Percentiles rank a stretch among this genome's conserved stretches.
Evolutionary conservation across 2,113 vertebrate species (phyloP).

Genomic region (Pseudopipra pipra): DNA sequence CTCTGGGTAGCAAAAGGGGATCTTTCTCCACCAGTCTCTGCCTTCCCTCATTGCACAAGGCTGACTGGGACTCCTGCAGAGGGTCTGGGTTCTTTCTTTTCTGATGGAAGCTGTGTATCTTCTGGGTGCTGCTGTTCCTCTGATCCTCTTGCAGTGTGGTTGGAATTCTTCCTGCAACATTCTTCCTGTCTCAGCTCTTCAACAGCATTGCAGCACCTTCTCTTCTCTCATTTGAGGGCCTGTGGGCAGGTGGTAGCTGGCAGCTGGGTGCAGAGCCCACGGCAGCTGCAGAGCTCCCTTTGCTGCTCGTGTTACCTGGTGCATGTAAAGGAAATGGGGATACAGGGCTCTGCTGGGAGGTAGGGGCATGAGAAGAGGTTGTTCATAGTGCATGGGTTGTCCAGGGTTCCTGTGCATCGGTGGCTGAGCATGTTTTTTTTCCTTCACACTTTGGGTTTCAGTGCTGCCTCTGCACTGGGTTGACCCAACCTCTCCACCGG

Average conservation of each 20-base stretch:
- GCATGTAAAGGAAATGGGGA: accelerated
- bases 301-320: background rate
- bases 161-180: background rate
- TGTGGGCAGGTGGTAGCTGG: background rate
- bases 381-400: background rate
- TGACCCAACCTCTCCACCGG: background rate
- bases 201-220: background rate
- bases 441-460: accelerated
- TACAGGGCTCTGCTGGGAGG: background rate
- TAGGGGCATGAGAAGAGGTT: background rate
- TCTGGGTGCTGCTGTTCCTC: background rate
- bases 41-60: background rate
- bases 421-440: background rate
- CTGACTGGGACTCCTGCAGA: background rate
- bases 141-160: background rate
- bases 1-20: background rate
- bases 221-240: background rate
- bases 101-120: background rate
- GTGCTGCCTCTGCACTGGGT: background rate
- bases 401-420: background rate
- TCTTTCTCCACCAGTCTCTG: background rate
- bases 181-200: background rate
- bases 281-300: background rate
- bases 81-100: background rate
- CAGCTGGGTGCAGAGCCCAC: accelerated